These are phyloP conservation scores for Emydocephalus ijimae DNA, from an alignment of 2,113 vertebrate genomes.

Conservation along the genomic window DNA sequence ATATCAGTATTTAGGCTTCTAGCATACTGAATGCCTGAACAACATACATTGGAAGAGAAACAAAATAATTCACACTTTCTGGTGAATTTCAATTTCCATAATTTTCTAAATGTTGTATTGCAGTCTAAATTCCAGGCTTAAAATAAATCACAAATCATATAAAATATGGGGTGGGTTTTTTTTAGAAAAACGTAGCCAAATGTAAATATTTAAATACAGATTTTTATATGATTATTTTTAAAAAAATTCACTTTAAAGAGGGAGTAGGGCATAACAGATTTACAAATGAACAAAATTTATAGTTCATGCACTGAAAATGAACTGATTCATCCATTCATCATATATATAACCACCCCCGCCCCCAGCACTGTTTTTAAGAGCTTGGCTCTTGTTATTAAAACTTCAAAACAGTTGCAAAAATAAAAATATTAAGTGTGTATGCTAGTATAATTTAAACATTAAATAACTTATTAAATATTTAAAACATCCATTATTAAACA, in stretches of 20 bases:
- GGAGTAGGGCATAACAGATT: background rate
- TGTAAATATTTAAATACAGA: background rate
- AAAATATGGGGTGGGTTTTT: background rate
- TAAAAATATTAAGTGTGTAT: constrained; percentile 16
- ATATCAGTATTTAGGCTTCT: background rate
- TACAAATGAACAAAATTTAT: background rate
- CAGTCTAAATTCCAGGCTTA: background rate
- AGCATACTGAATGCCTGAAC: background rate
- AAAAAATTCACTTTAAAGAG: background rate
- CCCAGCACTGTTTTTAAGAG: background rate
- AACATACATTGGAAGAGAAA: background rate
- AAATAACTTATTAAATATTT: constrained; percentile 35
- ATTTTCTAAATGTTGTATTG: background rate
- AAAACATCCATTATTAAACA: constrained; percentile 29
- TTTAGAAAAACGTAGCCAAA: background rate
- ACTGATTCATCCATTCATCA: background rate
- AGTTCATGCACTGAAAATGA: background rate
- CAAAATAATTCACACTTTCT: background rate
- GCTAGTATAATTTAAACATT: constrained; percentile 19
- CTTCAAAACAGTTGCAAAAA: constrained; percentile 17
- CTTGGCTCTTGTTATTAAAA: constrained; percentile 8
- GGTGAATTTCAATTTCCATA: background rate
- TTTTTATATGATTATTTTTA: background rate
- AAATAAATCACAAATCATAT: background rate
- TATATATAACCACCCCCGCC: background rate